Conservation (phyloP, 2,113 vertebrate genomes). For the Petaurus breviceps region DNA sequence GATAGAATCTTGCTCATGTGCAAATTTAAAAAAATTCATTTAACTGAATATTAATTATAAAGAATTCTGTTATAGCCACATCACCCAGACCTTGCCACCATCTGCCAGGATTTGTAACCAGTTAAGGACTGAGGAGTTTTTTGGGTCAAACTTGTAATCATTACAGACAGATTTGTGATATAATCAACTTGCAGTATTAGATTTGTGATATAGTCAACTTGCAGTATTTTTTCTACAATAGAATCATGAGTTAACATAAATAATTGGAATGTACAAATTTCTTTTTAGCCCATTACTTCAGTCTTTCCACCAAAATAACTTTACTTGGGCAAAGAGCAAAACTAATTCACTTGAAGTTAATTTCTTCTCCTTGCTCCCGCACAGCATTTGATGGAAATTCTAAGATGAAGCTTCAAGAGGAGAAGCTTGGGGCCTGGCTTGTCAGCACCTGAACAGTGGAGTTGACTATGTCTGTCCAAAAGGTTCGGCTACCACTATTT, state of each 20-base stretch:
- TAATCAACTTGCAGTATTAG: neutral
- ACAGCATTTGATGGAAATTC: neutral
- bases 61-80: slow-evolving; percentile 36
- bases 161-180: slow-evolving; percentile 23
- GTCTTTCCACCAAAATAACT: slow-evolving; percentile 1
- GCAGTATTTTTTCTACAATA: neutral
- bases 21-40: neutral
- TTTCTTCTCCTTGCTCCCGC: neutral
- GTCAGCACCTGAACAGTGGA: neutral
- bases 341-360: slow-evolving; percentile 40
- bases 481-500: neutral
- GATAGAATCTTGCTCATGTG: neutral
- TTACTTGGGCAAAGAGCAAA: slow-evolving; percentile 19
- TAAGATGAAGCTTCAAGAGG: neutral
- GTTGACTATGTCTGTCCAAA: neutral
- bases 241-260: slow-evolving; percentile 8
- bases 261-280: slow-evolving; percentile 40
- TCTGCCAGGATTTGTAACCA: slow-evolving; percentile 44
- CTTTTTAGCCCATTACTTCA: slow-evolving; percentile 34
- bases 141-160: slow-evolving; percentile 30
- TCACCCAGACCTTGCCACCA: slow-evolving; percentile 30
- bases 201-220: neutral
- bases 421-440: neutral
- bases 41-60: neutral
- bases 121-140: slow-evolving; percentile 41